Conservation (phyloP, 2,888 invertebrate species). For the Trichopoda pennipes region DNA sequence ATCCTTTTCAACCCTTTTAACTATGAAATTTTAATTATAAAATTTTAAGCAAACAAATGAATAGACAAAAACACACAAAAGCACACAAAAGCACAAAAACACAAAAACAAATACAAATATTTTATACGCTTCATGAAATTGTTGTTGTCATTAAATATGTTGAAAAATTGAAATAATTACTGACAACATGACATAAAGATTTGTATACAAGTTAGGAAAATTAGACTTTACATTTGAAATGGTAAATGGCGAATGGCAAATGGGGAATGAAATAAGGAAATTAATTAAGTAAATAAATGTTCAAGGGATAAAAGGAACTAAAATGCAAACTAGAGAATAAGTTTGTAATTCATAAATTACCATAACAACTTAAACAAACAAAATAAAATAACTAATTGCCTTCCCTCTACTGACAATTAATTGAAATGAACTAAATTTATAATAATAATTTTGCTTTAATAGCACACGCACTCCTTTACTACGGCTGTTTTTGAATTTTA, state of each 20-base stretch:
- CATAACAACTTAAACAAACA: not conserved
- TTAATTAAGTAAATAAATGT: constrained; percentile 22
- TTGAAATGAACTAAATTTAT: too few species aligned
- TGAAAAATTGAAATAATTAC: constrained; percentile 55
- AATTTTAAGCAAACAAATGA: constrained; percentile 34
- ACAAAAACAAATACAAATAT: constrained; percentile 7
- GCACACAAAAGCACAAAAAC: not conserved
- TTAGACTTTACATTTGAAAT: not conserved
- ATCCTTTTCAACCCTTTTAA: constrained; percentile 14
- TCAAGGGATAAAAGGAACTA: not conserved
- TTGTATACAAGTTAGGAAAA: constrained; percentile 14
- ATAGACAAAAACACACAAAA: not conserved
- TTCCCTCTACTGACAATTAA: too few species aligned
- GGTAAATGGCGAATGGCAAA: not conserved
- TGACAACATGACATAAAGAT: constrained; percentile 52
- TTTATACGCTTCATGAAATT: constrained; percentile 29
- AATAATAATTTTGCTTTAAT: too few species aligned
- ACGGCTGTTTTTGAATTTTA: too few species aligned
- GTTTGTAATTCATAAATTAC: not conserved
- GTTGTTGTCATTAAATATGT: constrained; percentile 55
- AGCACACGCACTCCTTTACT: too few species aligned
- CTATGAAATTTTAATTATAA: constrained; percentile 48
- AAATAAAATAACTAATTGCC: not conserved
- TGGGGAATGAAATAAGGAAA: not conserved
- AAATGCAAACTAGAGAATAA: not conserved